These are phyloP conservation scores for Drosophila sp. DNA, from an alignment of 1,140 invertebrate species.

Conservation along the genomic window DNA sequence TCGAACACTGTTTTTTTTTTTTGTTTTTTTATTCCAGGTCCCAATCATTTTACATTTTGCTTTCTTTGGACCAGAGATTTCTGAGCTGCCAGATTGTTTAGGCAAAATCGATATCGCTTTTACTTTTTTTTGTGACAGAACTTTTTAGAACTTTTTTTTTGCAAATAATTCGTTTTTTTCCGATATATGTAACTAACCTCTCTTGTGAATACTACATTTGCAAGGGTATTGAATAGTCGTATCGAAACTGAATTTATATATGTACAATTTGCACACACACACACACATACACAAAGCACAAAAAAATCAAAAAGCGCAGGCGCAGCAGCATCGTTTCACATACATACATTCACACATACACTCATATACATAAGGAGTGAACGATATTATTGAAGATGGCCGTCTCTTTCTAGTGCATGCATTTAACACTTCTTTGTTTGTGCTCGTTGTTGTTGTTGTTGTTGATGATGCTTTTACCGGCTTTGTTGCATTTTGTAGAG, in stretches of 20 bases:
- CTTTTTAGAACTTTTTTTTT: no score
- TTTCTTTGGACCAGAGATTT: not conserved
- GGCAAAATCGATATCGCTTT: no score
- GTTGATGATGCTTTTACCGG: constrained; percentile 3
- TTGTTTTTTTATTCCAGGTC: no score
- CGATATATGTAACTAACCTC: no score
- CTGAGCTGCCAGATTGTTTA: no score
- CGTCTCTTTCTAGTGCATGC: not conserved
- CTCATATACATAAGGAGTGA: not conserved
- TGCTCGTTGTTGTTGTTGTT: not conserved
- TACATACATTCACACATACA: not conserved
- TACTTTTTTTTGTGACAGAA: constrained; percentile 7
- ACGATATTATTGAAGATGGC: constrained; percentile 4
- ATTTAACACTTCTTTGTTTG: constrained; percentile 10
- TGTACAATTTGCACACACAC: not conserved
- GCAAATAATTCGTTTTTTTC: no score
- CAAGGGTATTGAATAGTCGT: no score
- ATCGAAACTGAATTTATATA: no score
- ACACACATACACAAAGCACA: constrained; percentile 15
- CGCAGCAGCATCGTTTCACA: not conserved
- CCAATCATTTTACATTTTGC: not conserved
- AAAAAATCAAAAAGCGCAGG: constrained; percentile 7
- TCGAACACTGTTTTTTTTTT: no score
- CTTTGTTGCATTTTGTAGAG: not conserved
- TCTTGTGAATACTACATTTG: no score